Evolutionary conservation across 2,797 vertebrate genomes (phyloP), one percentile per base, ranked within the genome.

Genomic region (Onychomys leucogaster): DNA sequence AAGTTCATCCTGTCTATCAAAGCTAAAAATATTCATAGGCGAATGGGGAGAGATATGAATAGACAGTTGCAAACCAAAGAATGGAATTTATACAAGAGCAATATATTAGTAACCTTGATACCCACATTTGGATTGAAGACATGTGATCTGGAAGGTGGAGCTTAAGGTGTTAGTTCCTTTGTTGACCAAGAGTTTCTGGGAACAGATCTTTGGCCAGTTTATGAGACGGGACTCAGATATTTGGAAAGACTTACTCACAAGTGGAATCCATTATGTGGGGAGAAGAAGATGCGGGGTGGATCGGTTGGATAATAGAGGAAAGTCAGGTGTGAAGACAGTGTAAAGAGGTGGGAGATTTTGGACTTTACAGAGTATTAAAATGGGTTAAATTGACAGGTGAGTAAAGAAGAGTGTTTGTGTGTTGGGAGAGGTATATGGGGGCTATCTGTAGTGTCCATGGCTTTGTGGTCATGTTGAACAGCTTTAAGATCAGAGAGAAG

Each of bases 101-200:
- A 21, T 83, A 32, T 61, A 87, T 83, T 82, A 88, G 91, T 69
- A 43, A 73, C 23, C 49, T 77, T 46, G 32, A 43, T 94, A 91
- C 5, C 32, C 37, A 89, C 55, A 43, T 95, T 90, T 86, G 43
- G 25, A 46, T 7, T 12, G 63, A 89, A 91, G 59, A 84, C 83
- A 96, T 92, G 59, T 46, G 14, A 37, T 83, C 37, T 95, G 49
- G 43, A 55, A 92, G 52, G 76, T 73, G 69, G 89, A 83, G 55
- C 59, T 86, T 13, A 69, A 52, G 63, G 17, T 76, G 43, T 95
- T 89, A 71, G 37, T 61, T 67, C 80, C 76, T 86, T 46, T 29
- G 77, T 8, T 55, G 41, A 63, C 13, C 41, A 81, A 0, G 19
- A 80, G 27, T 71, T 84, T 93, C 41, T 25, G 41, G 86, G 69